A percentile compares a stretch with the other conserved stretches of the same genome.
These are phyloP conservation scores for Polydrusus cervinus DNA, from an alignment of 2,888 invertebrate genomes.

Conservation along the genomic window DNA sequence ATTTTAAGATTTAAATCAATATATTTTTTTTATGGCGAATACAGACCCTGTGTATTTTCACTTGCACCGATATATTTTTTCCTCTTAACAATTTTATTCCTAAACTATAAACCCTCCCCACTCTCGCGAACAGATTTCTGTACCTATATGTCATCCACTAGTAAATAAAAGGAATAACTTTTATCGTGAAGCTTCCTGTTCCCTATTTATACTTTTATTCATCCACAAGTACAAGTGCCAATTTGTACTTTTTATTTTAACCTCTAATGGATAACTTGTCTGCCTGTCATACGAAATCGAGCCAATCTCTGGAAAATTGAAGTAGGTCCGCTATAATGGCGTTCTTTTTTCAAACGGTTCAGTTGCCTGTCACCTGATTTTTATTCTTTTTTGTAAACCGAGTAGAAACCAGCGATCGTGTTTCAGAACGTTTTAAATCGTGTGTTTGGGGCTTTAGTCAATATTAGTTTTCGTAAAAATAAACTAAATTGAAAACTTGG, in stretches of 20 bases:
- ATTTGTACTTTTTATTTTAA: constrained; percentile 30
- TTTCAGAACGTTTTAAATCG: constrained; percentile 5
- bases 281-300: constrained; percentile 25
- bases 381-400: constrained; percentile 31
- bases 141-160: no score
- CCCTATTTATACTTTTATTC: not conserved
- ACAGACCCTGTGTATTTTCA: no score
- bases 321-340: constrained; percentile 29
- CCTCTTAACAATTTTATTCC: no score
- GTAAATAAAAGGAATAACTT: no score
- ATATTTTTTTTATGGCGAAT: no score
- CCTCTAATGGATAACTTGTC: constrained; percentile 39
- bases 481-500: not conserved
- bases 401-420: constrained; percentile 12
- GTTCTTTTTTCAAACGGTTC: constrained; percentile 22
- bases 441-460: not conserved
- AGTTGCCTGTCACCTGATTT: constrained; percentile 29
- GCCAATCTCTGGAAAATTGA: constrained; percentile 36
- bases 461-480: not conserved
- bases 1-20: no score
- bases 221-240: not conserved
- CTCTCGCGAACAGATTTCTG: no score
- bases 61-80: no score
- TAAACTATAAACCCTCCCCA: no score
- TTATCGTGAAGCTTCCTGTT: no score